Conservation (phyloP, 2,113 vertebrate species). For the Genyomyrus donnyi region DNA sequence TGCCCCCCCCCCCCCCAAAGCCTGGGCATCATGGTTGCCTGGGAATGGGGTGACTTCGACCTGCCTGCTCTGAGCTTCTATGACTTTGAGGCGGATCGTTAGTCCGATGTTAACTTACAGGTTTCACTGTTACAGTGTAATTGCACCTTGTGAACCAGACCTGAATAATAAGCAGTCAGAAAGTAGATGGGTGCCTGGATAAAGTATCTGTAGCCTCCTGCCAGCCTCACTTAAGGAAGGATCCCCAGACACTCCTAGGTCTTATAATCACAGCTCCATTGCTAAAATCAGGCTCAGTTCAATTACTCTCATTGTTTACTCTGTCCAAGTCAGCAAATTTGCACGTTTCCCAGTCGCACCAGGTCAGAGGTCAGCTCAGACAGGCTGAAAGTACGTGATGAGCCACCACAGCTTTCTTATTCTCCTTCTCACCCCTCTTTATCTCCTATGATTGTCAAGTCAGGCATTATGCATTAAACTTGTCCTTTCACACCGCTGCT, state of each 20-base stretch:
- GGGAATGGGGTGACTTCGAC: background rate
- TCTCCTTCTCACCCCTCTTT: slow-evolving; percentile 22
- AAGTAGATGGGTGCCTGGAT: background rate
- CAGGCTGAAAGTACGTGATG: slow-evolving; percentile 69
- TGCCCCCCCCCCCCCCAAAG: background rate
- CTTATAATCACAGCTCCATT: slow-evolving; percentile 65
- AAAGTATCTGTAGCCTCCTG: background rate
- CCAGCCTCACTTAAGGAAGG: background rate
- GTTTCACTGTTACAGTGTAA: background rate
- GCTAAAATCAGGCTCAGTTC: slow-evolving; percentile 73
- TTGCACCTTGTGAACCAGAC: background rate
- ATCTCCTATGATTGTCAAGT: slow-evolving; percentile 45
- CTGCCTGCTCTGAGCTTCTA: background rate
- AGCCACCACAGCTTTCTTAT: slow-evolving; percentile 39
- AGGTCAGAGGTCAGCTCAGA: slow-evolving; percentile 89
- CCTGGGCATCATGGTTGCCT: background rate
- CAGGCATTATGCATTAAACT: slow-evolving; percentile 15
- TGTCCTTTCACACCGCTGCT: background rate
- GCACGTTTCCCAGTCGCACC: slow-evolving; percentile 93
- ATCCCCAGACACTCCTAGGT: slow-evolving; percentile 44
- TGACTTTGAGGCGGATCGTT: background rate
- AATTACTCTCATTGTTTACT: slow-evolving; percentile 79
- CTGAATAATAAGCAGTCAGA: background rate
- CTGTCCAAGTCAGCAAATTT: slow-evolving; percentile 87
- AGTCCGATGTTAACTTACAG: background rate